Base-by-base conservation (phyloP, 2,113 vertebrate genomes). In the Scalopus aquaticus region DNA sequence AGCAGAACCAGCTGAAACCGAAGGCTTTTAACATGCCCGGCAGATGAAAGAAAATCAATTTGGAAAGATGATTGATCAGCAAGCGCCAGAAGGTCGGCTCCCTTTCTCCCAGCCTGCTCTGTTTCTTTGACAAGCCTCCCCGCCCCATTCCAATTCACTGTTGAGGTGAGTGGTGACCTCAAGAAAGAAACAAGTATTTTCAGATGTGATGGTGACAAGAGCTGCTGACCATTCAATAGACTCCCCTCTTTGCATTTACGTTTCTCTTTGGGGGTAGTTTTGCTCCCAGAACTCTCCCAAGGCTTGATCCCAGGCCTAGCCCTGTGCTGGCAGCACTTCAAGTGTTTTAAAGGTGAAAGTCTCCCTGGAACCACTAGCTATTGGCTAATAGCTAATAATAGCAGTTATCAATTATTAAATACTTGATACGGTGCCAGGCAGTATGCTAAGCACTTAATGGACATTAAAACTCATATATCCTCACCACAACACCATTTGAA, bases 311-410 rank as follows among this genome's bases (percentile, higher is more conserved):
- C 13, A 58, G 32, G 60, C 46, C 44, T 32, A 56, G 65, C 39
- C 65, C 11, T 12, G 13, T 58, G 72, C 54, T 88, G 69, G 51
- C 51, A 24, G 54, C 37, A 81, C 46, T 58, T 95, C 83, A 74
- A 85, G 64, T 65, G n/a, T 89, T 89, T 94, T 60, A 77, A 80
- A 83, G 74, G 22, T 77, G 35, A 80, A 89, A 30, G 65, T 76
- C 62, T 91, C 51, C 51, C 79, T 76, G 39, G 39, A 70, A 37
- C 76, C 9, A 32, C 37, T 56, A 72, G 69, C 56, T 82, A 37
- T 24, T 96, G 78, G 77, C 82, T 94, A 91, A 82, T 58, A 67
- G 74, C 82, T 84, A 94, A 69, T 51, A 91, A 94, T 3, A 93
- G 54, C 39, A 88, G 54, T 79, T 76, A 89, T 83, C 86, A 86